Evolutionary conservation across 2,797 vertebrate genomes (phyloP), one percentile per base, ranked within the genome.

Genomic region (Neostethus bicornis): DNA sequence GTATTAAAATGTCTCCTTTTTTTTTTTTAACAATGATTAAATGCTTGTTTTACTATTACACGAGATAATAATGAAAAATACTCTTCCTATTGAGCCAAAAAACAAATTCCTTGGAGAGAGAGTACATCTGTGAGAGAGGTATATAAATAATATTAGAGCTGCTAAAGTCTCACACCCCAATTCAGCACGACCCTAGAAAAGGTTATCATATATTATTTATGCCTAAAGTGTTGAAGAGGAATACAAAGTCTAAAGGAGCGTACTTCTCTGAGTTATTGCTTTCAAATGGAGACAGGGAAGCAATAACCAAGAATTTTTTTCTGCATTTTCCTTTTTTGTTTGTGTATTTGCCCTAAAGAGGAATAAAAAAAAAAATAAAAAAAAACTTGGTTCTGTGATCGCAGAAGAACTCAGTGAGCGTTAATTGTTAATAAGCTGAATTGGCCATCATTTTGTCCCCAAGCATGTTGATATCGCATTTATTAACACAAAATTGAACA

Each of bases 191-290:
- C 47, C 44, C 66, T 43, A 19, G 44, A 61, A 69, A 81, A 81
- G 52, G 70, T 75, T 42, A 56, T 72, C 46, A 70, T 87, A 52
- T 73, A 83, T 84, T 80, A 80, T 87, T 85, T 58, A 78, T 61
- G 54, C 16, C 53, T 47, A 38, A 78, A 48, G 51, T 46, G 53
- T 63, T 72, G 23, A 60, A 66, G 58, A 79, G 32, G 55, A 62
- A 71, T 79, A 53, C 58, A 54, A 61, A 56, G 57, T 81, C 42
- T 64, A 63, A 32, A 59, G 51, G 38, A 59, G 50, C 68, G 72
- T 48, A 54, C 51, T 64, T 51, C 29, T 57, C 23, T 45, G 57
- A 47, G 56, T 20, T 48, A 24, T 56, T 54, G 60, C 67, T 47
- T 52, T 35, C 21, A 54, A 19, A 61, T 66, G 26, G 10, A 9